Evolutionary conservation across 2,797 vertebrate genomes (phyloP), one percentile per base, ranked within the genome.

Genomic region (Botia kubotai): DNA sequence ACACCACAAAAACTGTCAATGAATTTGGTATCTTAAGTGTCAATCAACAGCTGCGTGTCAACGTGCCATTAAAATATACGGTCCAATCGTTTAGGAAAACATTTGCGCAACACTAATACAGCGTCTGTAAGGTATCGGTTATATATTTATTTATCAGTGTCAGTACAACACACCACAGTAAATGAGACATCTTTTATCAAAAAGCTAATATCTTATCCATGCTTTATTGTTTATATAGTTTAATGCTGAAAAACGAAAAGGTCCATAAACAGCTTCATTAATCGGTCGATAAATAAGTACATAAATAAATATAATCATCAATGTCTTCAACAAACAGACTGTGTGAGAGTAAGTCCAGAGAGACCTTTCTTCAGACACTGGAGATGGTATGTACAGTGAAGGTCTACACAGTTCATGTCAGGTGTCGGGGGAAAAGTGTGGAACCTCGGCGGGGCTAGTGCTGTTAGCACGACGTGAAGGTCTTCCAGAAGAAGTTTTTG

Each of bases 401-500:
- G 88, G 85, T 92, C 89, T 91, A 91, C 90, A 92, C 92, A 95
- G 93, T 94, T 95, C 92, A 93, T 92, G 89, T 90, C 81, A 89
- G 69, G 84, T 86, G 83, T 68, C 82, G 78, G 75, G 75, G 39
- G 26, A 39, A 58, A 11, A 43, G 70, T 26, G 62, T 39, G 39
- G 50, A 79, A 55, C 63, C 60, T 50, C 46, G n/a, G 48, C 63
- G 63, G 85, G 77, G 50, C 68, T 77, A 77, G 76, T 62, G 43
- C 85, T 60, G 79, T 94, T 97, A 97, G 91, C 96, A 97, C 71
- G 95, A 94, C 29, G 96, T 96, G 92, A 96, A 97, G 10, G 96
- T 97, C 93, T 97, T 97, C 96, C 96, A 97, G 94, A 96, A 97
- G 95, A 97, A 97, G 89, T 96, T 96, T 91, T 96, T 97, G 90